phyloP scores from a whole-genome alignment of 2,888 invertebrate genomes.

The Nezara viridula region DNA sequence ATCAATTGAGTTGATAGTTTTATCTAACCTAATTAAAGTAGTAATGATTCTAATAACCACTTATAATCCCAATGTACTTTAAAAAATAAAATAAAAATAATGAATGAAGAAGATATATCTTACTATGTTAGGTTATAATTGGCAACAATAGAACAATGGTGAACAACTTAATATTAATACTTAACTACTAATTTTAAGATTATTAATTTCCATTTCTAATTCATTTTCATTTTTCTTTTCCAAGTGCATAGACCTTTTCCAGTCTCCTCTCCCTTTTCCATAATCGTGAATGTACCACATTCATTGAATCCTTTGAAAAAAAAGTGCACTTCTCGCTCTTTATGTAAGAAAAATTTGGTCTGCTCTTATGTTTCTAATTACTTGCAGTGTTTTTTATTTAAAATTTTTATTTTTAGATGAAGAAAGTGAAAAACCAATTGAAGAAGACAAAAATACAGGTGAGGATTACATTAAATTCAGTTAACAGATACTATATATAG shows the following conservation, averaged over 20 bases:
- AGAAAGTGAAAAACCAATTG: neutral
- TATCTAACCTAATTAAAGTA: too few species aligned
- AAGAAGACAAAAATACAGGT: slow-evolving; percentile 12
- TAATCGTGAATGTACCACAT: neutral
- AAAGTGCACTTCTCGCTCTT: neutral
- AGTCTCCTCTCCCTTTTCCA: neutral
- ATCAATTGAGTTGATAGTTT: too few species aligned
- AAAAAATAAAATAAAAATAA: too few species aligned
- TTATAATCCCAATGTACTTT: too few species aligned
- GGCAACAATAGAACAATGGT: too few species aligned
- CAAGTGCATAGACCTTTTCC: neutral
- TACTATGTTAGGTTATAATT: too few species aligned
- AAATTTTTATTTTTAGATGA: neutral
- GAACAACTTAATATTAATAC: too few species aligned
- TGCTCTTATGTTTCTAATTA: neutral
- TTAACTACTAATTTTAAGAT: too few species aligned
- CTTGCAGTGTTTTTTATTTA: neutral
- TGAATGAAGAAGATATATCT: too few species aligned
- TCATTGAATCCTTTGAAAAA: neutral
- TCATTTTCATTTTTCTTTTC: neutral
- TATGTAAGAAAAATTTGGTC: neutral
- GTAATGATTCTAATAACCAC: too few species aligned
- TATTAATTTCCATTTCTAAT: neutral
- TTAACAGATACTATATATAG: neutral
- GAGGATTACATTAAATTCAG: neutral